Evolutionary conservation across 2,113 vertebrate species (phyloP), one percentile per base, ranked within the genome.

Genomic region (Rhea pennata): DNA sequence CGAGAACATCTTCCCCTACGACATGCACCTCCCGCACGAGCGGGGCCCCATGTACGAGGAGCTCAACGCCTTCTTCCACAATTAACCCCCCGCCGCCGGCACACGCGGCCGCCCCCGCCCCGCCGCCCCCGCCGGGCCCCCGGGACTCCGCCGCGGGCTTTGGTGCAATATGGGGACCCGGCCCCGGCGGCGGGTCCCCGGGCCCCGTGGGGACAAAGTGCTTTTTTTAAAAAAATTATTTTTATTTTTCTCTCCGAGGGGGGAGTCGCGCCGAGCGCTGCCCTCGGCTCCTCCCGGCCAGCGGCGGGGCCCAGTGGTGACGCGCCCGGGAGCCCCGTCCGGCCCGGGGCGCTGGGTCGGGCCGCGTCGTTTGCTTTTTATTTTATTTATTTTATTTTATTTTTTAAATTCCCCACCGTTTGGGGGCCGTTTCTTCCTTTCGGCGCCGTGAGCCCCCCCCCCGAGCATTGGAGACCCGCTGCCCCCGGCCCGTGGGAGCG

Each of bases 11-110:
- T 98, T 99, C 98, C 99, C 99, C 98, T 99, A 99, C 96, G 99
- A 99, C 97, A 98, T 99, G 98, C 99, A 99, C 98, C 98, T 99
- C 97, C 99, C 99, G 95, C 99, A 99, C 95, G 99, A 99, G 94
- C 97, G 99, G 96, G 97, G 98, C 86, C 99, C 99, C 59, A 98
- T 98, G 96, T 99, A 99, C 81, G 99, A 99, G 79, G 99, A 99
- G 98, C 98, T 99, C 91, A 99, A 99, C 90, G 98, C 99, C 84
- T 99, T 99, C 98, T 99, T 99, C 98, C 99, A 99, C 98, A 99
- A 99, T 97, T 99, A 97, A 97, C 69, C 64, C 65, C 76, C 36
- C 62, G 66, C 42, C 61, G 40, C 53, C 75, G 23, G 54, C 42
- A 40, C 73, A 27, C 26, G 24, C 61, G 26, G 59, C 48, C n/a